Evolutionary conservation across 2,888 invertebrate genomes (phyloP).

Genomic region (Conistra vaccinii): DNA sequence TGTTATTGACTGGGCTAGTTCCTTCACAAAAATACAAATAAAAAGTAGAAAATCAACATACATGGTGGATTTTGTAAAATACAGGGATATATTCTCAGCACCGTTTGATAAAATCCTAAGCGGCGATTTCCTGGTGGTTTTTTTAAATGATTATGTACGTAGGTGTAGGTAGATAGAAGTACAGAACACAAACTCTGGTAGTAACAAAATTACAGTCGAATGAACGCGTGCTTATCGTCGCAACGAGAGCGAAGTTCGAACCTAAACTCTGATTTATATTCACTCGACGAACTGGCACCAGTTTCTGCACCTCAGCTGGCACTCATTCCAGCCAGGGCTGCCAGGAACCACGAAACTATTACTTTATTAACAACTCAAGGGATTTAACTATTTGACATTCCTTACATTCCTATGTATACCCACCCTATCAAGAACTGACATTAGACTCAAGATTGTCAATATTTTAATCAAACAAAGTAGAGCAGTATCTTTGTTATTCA

Average conservation of each 20-base stretch:
- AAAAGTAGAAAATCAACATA: background rate
- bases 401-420: background rate
- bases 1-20: too few species aligned
- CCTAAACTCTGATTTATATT: slow-evolving; percentile 80
- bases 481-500: slow-evolving; percentile 23
- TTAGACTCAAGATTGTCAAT: slow-evolving; percentile 22
- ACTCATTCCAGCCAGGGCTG: slow-evolving; percentile 61
- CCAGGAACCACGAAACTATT: slow-evolving; percentile 61
- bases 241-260: slow-evolving; percentile 69
- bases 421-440: slow-evolving; percentile 2
- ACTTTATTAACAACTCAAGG: slow-evolving; percentile 39
- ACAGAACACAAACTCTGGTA: slow-evolving; percentile 47
- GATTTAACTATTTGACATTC: slow-evolving; percentile 42
- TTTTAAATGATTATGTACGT: background rate
- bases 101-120: background rate
- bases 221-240: slow-evolving; percentile 73
- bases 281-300: slow-evolving; percentile 69
- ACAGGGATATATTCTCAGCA: background rate
- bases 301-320: slow-evolving; percentile 72
- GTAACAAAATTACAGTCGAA: slow-evolving; percentile 67
- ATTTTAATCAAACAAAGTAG: slow-evolving; percentile 41
- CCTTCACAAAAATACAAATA: background rate
- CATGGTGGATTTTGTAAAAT: background rate
- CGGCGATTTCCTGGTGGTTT: background rate
- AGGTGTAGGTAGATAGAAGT: background rate